Evolutionary conservation across 2,113 vertebrate species (phyloP).

Genomic region (Odocoileus virginianus): DNA sequence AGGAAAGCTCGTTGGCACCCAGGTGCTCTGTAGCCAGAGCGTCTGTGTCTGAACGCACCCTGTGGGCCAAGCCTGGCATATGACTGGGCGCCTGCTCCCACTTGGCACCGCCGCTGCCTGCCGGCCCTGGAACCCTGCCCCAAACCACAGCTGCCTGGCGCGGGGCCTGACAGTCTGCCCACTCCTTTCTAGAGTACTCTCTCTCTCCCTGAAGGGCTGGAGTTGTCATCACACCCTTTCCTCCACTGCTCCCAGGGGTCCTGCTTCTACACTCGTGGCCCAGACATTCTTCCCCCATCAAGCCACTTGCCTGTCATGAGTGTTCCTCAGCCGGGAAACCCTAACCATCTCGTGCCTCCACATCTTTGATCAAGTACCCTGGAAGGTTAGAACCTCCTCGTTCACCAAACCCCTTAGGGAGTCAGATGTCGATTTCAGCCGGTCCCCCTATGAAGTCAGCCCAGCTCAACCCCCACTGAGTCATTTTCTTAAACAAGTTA

Average conservation of each 20-base stretch:
- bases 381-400: not conserved
- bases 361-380: not conserved
- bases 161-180: not conserved
- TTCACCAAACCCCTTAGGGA: not conserved
- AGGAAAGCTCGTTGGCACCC: constrained; percentile 4
- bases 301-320: not conserved
- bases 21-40: not conserved
- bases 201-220: not conserved
- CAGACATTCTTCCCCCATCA: not conserved
- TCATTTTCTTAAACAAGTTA: not conserved
- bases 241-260: not conserved
- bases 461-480: not conserved
- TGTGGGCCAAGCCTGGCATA: constrained; percentile 44
- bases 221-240: not conserved
- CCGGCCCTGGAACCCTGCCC: constrained; percentile 50
- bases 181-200: not conserved
- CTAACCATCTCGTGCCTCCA: not conserved
- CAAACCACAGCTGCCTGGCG: constrained; percentile 63
- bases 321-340: not conserved
- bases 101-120: constrained; percentile 18
- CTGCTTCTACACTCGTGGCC: not conserved
- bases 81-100: constrained; percentile 27
- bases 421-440: not conserved
- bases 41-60: not conserved
- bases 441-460: not conserved